Evolutionary conservation across 2,888 invertebrate species (phyloP), one percentile per base, ranked within the genome.

Genomic region (Strigamia maritima): DNA sequence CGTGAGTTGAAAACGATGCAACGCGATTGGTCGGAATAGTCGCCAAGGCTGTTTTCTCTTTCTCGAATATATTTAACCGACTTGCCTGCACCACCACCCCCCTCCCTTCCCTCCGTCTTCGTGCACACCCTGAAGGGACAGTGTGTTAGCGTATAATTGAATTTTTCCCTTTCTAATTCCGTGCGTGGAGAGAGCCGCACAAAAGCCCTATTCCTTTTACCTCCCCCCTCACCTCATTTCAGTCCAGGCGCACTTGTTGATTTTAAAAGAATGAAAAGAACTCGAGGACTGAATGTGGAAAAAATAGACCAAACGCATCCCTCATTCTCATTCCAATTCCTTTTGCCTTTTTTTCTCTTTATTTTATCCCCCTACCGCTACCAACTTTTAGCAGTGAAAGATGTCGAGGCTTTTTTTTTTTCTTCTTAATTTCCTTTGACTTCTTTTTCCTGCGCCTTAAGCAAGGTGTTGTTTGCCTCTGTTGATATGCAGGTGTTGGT

Each of bases 121-220:
- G 65, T 26, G 65, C 65, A 65, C 65, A 65, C 65, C 65, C 65
- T 65, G 65, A 65, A 65, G 65, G 65, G 65, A 65, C 65, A 65
- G 65, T 65, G 65, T 65, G 65, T 28, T 65, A 65, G 65, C 65
- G 65, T 65, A 65, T 65, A 65, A 65, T 65, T 65, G 65, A 65
- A 65, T 65, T 65, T 65, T 65, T 65, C 65, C 65, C 65, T 65
- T 65, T 65, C 65, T 65, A 65, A 65, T 65, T 65, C 65, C 65
- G 65, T 26, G 65, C 65, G 65, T 65, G 65, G 26, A 65, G 65
- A 65, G 65, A 65, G 28, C 22, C 65, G 65, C 65, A 65, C 26
- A 26, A 65, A 65, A 65, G 65, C 65, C 65, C 65, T 65, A 24
- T 65, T 16, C 65, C 8, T 24, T 65, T 26, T 65, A 24, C 65